These are phyloP conservation scores for Sycobia sp. DNA, from an alignment of 1,140 invertebrate species.

Conservation along the genomic window DNA sequence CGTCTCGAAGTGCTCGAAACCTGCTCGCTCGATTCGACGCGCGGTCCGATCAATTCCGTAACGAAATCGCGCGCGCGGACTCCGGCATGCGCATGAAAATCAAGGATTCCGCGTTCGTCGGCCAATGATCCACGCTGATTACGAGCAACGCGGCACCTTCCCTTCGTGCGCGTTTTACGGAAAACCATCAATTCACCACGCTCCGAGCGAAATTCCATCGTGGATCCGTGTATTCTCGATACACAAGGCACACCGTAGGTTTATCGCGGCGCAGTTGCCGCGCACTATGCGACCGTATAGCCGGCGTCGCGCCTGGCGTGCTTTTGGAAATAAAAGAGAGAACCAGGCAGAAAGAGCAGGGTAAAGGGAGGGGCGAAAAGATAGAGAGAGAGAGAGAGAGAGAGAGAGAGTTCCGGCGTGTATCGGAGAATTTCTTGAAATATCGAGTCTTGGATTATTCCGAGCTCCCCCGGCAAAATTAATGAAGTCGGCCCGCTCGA, in stretches of 20 bases:
- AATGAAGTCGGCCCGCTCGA: conserved; percentile 17
- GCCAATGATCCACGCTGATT: conserved; percentile 28
- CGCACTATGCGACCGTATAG: too few relatives aligned
- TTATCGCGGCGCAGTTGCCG: too few relatives aligned
- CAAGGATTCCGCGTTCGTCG: conserved; percentile 24
- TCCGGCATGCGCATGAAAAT: conserved; percentile 13
- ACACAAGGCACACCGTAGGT: too few relatives aligned
- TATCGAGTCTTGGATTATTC: conserved; percentile 27
- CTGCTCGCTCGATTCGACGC: background rate
- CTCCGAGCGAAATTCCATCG: background rate
- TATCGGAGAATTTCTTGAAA: conserved; percentile 23
- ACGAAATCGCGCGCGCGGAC: background rate
- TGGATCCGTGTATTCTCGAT: too few relatives aligned
- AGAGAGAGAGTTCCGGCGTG: background rate
- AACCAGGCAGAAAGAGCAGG: background rate
- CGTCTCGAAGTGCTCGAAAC: too few relatives aligned
- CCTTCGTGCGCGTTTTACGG: background rate
- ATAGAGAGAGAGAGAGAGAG: background rate
- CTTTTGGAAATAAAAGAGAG: too few relatives aligned
- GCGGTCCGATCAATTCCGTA: conserved; percentile 23
- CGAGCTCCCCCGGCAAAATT: conserved; percentile 11
- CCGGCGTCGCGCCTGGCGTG: too few relatives aligned
- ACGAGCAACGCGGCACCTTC: background rate
- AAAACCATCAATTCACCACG: conserved; percentile 28
- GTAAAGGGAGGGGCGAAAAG: background rate